Evolutionary conservation across 2,113 vertebrate genomes (phyloP), one percentile per base, ranked within the genome.

Genomic region (Psittacara wagleri): DNA sequence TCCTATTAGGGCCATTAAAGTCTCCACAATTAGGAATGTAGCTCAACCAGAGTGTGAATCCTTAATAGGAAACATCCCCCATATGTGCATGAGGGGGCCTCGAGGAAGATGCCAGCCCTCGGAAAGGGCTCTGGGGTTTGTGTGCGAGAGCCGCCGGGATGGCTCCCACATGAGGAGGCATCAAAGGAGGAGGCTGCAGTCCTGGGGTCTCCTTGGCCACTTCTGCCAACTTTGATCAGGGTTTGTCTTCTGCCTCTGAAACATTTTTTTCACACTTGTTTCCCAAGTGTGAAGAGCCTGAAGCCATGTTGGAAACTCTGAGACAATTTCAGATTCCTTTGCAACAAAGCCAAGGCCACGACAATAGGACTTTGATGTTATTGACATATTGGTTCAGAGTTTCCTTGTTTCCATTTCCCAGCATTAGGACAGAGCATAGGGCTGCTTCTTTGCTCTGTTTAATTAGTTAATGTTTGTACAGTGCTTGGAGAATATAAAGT

Each of bases 1-100:
- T 97, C 88, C 79, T 94, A 97, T 97, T 96, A 96, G 92, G 94
- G 88, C 93, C 66, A 79, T 54, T 97, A 77, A 74, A 97, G 94
- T 94, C 97, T 96, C 96, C 97, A 84, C 94, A 95, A 95, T 96
- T 96, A 96, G 96, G 96, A 96, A 97, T 96, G 92, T 51, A 92
- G 91, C 94, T 96, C 94, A 96, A 94, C 96, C 96, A 96, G 96
- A 97, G 97, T 97, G 97, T 97, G 97, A 97, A 97, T 97, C 94
- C 94, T 92, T 97, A 96, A 97, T 96, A 88, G 92, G 95, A 97
- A 97, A 96, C 96, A 97, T 92, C 91, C 96, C 92, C 85, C 79
- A 59, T 68, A 85, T 94, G 96, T 14, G 11, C 59, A 51, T 2
- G 86, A 94, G 92, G 64, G 94, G 90, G 95, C 86, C 94, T 90